Percentiles rank a stretch among this genome's conserved stretches.
Evolutionary conservation across 2,888 invertebrate species (phyloP).

Genomic region (Drosophila fungiperda): DNA sequence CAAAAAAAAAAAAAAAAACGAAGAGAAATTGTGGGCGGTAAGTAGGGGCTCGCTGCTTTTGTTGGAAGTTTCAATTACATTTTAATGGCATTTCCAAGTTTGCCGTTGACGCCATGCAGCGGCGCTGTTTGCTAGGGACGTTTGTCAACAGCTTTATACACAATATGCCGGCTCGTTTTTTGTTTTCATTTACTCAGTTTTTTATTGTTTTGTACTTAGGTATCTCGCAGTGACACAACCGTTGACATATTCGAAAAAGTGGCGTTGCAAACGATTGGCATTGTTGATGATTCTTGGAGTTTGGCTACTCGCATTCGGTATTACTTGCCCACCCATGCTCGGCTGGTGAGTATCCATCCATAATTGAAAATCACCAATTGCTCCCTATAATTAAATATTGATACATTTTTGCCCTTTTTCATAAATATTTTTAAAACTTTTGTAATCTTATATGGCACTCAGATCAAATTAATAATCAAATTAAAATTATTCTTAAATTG

Average conservation of each 20-base stretch:
- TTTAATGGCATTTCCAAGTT: constrained; percentile 79
- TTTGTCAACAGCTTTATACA: constrained; percentile 70
- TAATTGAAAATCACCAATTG: not conserved
- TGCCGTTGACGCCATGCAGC: constrained; percentile 54
- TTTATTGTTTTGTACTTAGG: constrained; percentile 82
- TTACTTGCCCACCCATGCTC: constrained; percentile 97
- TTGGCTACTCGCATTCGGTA: constrained; percentile 95
- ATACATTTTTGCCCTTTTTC: not conserved
- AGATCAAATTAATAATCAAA: not conserved
- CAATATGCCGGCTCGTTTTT: constrained; percentile 63
- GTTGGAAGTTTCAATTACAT: constrained; percentile 79
- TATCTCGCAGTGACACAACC: constrained; percentile 98
- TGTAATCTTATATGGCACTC: not conserved
- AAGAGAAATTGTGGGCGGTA: constrained; percentile 22
- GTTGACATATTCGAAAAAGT: constrained; percentile 94
- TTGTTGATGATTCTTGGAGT: constrained; percentile 95
- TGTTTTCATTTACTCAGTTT: constrained; percentile 58
- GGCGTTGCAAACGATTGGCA: constrained; percentile 93
- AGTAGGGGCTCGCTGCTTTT: constrained; percentile 56
- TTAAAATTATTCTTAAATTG: not conserved
- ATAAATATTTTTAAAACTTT: no score
- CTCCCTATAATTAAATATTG: not conserved
- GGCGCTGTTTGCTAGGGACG: constrained; percentile 45
- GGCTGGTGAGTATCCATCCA: constrained; percentile 90
- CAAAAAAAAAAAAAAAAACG: constrained; percentile 4